Evolutionary conservation across 1,140 invertebrate species (phyloP), one percentile per base, ranked within the genome.

Genomic region (Papilio polytes): DNA sequence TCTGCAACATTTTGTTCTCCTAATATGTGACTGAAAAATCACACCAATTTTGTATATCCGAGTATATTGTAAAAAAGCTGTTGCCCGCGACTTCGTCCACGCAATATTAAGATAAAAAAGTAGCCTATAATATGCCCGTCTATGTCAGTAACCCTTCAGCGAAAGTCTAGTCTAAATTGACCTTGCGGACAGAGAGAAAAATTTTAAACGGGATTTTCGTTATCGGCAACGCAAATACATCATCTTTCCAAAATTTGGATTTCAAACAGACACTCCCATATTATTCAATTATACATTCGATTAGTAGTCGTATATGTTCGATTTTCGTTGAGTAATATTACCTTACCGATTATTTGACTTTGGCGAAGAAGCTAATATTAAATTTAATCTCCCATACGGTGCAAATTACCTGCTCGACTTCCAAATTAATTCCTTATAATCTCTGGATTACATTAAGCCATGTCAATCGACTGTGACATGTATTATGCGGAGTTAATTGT

Each of bases 401-500:
- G 63, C 63, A 70, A 70, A 70, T 70, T 70, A 70, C 63, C 63
- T 31, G 63, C 26, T 2, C 31, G 63, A 70, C 63, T 70, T 70
- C 63, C 26, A 31, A 70, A 70, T 70, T 70, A 70, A 70, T 70
- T 31, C 63, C 63, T 70, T 70, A 70, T 70, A 70, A 70, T 70
- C 63, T 70, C 26, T 70, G 26, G 63, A 70, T 70, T 70, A 70
- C 63, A 70, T 70, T 70, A 70, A 31, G 63, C 63, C 63, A 70
- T 15, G 63, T 70, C 63, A 70, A 70, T 70, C 63, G 63, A 1
- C 63, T 70, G 63, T 31, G 63, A 70, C 63, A 70, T 70, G 26
- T 70, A 70, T 70, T 70, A 70, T 36, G 63, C 15, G 63, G 63
- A 70, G 63, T 70, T 70, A 70, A 70, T 70, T 70, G 63, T 70